Base-by-base conservation (phyloP, 1,140 invertebrate genomes). In the Trialeurodes vaporariorum region DNA sequence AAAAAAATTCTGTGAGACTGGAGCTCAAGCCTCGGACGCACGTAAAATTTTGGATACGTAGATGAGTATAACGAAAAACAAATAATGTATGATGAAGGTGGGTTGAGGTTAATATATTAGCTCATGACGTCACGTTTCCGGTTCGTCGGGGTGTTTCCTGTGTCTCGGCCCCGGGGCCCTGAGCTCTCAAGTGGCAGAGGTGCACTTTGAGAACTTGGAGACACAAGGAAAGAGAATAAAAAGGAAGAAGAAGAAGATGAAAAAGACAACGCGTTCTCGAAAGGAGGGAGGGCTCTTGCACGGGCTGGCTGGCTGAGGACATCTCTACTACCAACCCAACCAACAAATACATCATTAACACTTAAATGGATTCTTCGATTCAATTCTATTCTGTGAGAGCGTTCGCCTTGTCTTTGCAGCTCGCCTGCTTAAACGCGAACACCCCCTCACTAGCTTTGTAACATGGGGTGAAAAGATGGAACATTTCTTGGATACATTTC, bases 311-410 rank as follows among this genome's bases (percentile, higher is more conserved):
- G 34, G 34, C 5, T 5, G 34, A 17, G 34, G 34, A 49, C n/a
- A n/a, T n/a, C n/a, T n/a, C n/a, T n/a, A n/a, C n/a, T n/a, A n/a
- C n/a, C n/a, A n/a, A n/a, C n/a, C 34, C 34, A 17, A 49, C 34
- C 34, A 49, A 49, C 34, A 49, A 49, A 49, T 49, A 49, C 34
- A 49, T 49, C 34, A 49, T 49, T 49, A 49, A 49, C 34, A 49
- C 34, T 49, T 49, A 49, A 49, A 49, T 49, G 34, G 34, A 17
- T 49, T 49, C 34, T 17, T 17, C 34, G 34, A 49, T 49, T 17
- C 34, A 17, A 49, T 49, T 17, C 17, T 17, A 17, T 17, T 17
- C 34, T 5, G 34, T 49, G 34, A 49, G 34, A 49, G 17, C 34
- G 34, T n/a, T n/a, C n/a, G n/a, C n/a, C n/a, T n/a, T n/a, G n/a